Evolutionary conservation across 2,888 invertebrate species (phyloP), one percentile per base, ranked within the genome.

Genomic region (Mellilla xanthometata): DNA sequence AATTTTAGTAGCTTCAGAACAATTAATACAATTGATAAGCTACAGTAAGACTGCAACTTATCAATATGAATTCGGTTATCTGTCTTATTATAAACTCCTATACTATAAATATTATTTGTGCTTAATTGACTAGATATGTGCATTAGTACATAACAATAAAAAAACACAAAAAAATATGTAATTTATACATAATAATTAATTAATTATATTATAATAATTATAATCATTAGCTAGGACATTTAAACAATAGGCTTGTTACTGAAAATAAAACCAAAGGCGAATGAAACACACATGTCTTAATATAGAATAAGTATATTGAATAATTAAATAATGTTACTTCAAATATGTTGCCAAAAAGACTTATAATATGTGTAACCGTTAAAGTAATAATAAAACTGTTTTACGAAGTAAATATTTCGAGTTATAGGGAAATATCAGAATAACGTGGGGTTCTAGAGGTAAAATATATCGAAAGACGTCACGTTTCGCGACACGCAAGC

Each of bases 301-400:
- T 86, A 83, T 87, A 87, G 87, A 82, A 89, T 89, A 89, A 89
- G 89, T 89, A 89, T 89, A 89, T 87, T 89, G 86, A 88, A 89
- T 89, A 88, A 83, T 89, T 87, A 89, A 89, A 89, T 89, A 88
- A 88, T 85, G 81, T 88, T 87, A 89, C 75, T 85, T 87, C 83
- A 86, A 89, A 84, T 87, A 84, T 81, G 70, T 83, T 80, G 84
- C 85, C 87, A 85, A 87, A 86, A 87, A 87, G 83, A 84, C 84
- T 85, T 87, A 84, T 62, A 68, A 65, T 71, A 78, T 76, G 81
- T 86, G 87, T 86, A 81, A 78, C 76, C 76, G 76, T 88, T 81
- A 89, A 88, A 86, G 68, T 88, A 88, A 88, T 77, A 77, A 74
- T 80, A 79, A 81, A 81, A 84, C 84, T 72, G 73, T 82, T 81